Evolutionary conservation across 2,888 invertebrate species (phyloP), one percentile per base, ranked within the genome.

Genomic region (Baccha elongata): DNA sequence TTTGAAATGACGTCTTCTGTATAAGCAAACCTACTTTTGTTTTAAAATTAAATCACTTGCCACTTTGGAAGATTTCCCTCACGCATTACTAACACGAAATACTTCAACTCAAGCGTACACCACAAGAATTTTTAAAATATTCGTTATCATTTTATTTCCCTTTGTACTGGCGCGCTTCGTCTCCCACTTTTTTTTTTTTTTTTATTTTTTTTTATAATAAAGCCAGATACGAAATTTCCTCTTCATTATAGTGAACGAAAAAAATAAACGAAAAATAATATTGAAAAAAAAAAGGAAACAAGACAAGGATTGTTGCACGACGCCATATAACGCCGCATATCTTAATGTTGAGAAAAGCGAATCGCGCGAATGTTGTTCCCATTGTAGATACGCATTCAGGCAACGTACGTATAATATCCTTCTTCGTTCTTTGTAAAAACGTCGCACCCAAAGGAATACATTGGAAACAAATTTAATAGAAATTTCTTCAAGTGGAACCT

Each of bases 381-480:
- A 44, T 69, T 64, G 64, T 65, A 37, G 35, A 74, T 80, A 58
- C 69, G 74, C 69, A 80, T 64, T 65, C 75, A 65, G 69, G 64
- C 69, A 69, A 37, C 58, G 65, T 62, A 44, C 64, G 65, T 62
- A n/a, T n/a, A 71, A 81, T 75, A 71, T 81, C 65, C 65, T 71
- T 64, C 37, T 67, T 15, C 23, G 55, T 53, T 53, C n/a, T 48
- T 50, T 26, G 23, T 23, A 46, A 44, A 37, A 32, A 6, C 53
- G 13, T 62, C 44, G 60, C 11, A 65, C 71, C 65, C 71, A 58
- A 40, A 71, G 71, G 53, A 75, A 55, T 65, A 71, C 32, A 71
- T 65, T 40, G 65, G 32, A 17, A 60, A 52, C 55, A 67, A 75
- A 81, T 81, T 81, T 75, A 75, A 81, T 81, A 71, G 75, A 81